Evolutionary conservation across 1,140 invertebrate genomes (phyloP), one percentile per base, ranked within the genome.

Genomic region (Parapsyche elsis): DNA sequence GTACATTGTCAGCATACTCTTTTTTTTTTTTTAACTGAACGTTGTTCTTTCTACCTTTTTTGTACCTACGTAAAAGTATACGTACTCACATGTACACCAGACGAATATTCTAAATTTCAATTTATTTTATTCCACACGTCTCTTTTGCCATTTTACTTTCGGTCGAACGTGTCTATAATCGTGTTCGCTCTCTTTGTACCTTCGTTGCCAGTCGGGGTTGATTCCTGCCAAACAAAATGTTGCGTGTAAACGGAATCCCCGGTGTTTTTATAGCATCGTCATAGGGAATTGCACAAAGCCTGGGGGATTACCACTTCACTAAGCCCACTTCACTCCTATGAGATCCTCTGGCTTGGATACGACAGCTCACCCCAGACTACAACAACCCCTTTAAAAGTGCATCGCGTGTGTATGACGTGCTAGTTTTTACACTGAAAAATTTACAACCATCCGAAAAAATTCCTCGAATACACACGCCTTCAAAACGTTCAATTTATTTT

Each of bases 211-310:
- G 16, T 59, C 21, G 19, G 74, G 76, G 76, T 64, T 77, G 76
- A 64, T 64, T 77, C 53, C 76, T 46, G 53, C 57, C 57, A 38
- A 77, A 77, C 76, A 75, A 75, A 75, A 75, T 75, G 73, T 75
- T 75, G 73, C 73, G 73, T 75, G 46, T 77, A 64, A 64, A 64
- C 57, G 76, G 61, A 59, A 77, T 64, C 38, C 76, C 76, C 14
- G 57, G 59, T 77, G 76, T 67, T 77, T 77, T 77, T 77, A 67
- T 77, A 77, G 76, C 76, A 26, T 77, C 76, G 76, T 77, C 76
- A 77, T 77, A 77, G 45, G 46, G 45, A 77, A 64, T 67, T 23
- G 23, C 21, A 67, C 59, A 77, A 77, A 77, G 76, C 76, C 76
- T 38, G 57, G 23, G 59, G 76, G 76, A n/a, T 77, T 77, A 77